A percentile compares a stretch with the other conserved stretches of the same genome.
These are phyloP conservation scores for Patella ulyssiponensis DNA, from an alignment of 2,888 invertebrate species.

Conservation along the genomic window DNA sequence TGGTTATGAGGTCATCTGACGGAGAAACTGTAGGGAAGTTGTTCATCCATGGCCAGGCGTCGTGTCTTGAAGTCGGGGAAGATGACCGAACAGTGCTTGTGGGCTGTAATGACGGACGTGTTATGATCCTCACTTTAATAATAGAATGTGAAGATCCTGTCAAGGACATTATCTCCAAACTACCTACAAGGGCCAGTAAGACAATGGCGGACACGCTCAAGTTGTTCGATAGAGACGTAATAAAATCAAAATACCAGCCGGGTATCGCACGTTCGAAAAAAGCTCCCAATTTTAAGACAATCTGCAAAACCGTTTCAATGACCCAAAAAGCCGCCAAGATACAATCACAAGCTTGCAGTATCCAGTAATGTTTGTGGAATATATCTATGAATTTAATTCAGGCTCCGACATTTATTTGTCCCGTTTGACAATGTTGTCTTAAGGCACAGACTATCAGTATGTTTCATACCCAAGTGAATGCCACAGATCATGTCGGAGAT, in stretches of 20 bases:
- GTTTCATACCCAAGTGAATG: too few relatives aligned
- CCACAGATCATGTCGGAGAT: too few relatives aligned
- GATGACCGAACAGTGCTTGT: slow-evolving; percentile 63
- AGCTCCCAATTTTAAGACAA: slow-evolving; percentile 50
- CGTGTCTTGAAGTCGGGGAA: slow-evolving; percentile 50
- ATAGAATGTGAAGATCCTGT: slow-evolving; percentile 58
- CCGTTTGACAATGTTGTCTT: too few relatives aligned
- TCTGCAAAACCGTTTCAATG: slow-evolving; percentile 50
- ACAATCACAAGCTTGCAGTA: slow-evolving; percentile 42
- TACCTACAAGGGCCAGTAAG: slow-evolving; percentile 41
- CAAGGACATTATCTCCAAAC: slow-evolving; percentile 49
- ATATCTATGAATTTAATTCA: too few relatives aligned
- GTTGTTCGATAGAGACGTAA: too few relatives aligned
- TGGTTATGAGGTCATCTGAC: slow-evolving; percentile 50
- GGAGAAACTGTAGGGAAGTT: slow-evolving; percentile 45
- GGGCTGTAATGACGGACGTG: slow-evolving; percentile 62
- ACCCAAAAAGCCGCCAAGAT: slow-evolving; percentile 37
- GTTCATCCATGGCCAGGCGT: slow-evolving; percentile 59
- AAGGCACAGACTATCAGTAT: too few relatives aligned
- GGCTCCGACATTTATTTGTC: too few relatives aligned
- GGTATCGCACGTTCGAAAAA: neutral
- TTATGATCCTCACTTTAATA: slow-evolving; percentile 58
- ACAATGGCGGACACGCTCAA: slow-evolving; percentile 1
- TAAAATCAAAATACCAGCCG: slow-evolving; percentile 18
- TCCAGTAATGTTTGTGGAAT: slow-evolving; percentile 35